Evolutionary conservation across 2,888 invertebrate genomes (phyloP), one percentile per base, ranked within the genome.

Genomic region (Andrena haemorrhoa): DNA sequence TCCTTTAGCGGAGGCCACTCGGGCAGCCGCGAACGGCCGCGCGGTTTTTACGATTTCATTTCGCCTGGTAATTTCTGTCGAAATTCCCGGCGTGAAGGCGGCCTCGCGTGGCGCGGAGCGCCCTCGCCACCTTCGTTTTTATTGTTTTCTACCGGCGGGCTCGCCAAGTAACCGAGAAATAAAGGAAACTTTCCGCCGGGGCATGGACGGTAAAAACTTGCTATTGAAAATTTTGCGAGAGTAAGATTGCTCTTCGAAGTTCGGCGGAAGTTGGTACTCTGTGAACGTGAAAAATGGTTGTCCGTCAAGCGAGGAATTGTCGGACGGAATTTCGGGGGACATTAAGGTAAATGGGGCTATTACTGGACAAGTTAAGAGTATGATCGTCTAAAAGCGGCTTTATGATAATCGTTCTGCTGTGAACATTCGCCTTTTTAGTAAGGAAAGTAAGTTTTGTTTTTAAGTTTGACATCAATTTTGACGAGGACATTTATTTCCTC

Each of bases 1-100:
- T 63, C 26, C 26, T 26, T 23, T 23, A 23, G 26, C 10, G 23
- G 23, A 26, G 56, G 56, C 56, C 3, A 2, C 26, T 56, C 23
- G 10, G 23, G 26, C 23, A 8, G 23, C 56, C 56, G 23, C 56
- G 56, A 23, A 20, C 23, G 23, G 29, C 29, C 60, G 3, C 31
- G 60, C 23, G 16, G 16, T 49, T 49, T 69, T 69, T 58, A 69
- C 69, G 69, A 58, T 56, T 69, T 69, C 56, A 69, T 58, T 69
- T 69, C 69, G 58, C 26, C 8, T 35, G 26, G 26, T n/a, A 16
- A 41, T 31, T 63, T 35, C 63, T 8, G 63, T 35, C 20, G 63
- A 63, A 33, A 63, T 63, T 35, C 63, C 1, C 35, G 60, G 35
- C 6, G n/a, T 5, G 20, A 35, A 35, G 20, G 20, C 35, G 16